Evolutionary conservation across 1,140 invertebrate genomes (phyloP).

Genomic region (Drosophila jambulina): DNA sequence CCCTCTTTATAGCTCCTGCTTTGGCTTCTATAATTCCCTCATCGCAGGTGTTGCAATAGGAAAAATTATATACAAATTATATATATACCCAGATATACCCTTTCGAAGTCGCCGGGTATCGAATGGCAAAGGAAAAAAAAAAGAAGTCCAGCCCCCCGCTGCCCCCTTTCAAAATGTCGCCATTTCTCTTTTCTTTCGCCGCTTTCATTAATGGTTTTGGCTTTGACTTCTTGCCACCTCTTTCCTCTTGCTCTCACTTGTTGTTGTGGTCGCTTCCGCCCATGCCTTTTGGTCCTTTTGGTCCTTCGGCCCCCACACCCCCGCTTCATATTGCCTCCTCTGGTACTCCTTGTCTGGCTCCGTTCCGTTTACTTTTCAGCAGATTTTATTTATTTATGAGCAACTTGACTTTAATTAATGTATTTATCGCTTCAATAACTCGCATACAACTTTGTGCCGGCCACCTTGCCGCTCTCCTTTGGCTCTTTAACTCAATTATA

Average conservation of each 20-base stretch:
- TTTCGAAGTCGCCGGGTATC: not conserved
- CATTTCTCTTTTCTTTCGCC: slow-evolving; percentile 24
- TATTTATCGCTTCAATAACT: slow-evolving; percentile 82
- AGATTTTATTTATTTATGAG: slow-evolving; percentile 78
- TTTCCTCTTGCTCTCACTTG: slow-evolving; percentile 1
- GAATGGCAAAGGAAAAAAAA: not conserved
- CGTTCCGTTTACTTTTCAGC: slow-evolving; percentile 55
- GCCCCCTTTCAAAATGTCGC: slow-evolving; percentile 16
- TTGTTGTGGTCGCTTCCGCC: slow-evolving; percentile 3
- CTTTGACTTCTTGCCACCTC: slow-evolving; percentile 41
- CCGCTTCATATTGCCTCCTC: not conserved
- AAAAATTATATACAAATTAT: not conserved
- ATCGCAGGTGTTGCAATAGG: not conserved
- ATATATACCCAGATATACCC: not conserved
- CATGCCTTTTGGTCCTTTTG: not conserved
- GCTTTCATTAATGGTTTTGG: slow-evolving; percentile 42
- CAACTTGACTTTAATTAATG: slow-evolving; percentile 81
- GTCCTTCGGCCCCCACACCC: not conserved
- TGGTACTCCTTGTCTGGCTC: slow-evolving; percentile 19
- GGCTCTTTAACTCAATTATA: slow-evolving; percentile 46
- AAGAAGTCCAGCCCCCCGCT: not conserved
- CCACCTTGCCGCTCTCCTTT: not conserved
- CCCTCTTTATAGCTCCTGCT: not conserved
- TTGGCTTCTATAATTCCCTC: not conserved
- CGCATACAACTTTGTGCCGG: slow-evolving; percentile 62